Percentiles rank a stretch among this genome's conserved stretches.
Evolutionary conservation across 2,888 invertebrate genomes (phyloP).

Genomic region (Pristionchus fissidentatus): DNA sequence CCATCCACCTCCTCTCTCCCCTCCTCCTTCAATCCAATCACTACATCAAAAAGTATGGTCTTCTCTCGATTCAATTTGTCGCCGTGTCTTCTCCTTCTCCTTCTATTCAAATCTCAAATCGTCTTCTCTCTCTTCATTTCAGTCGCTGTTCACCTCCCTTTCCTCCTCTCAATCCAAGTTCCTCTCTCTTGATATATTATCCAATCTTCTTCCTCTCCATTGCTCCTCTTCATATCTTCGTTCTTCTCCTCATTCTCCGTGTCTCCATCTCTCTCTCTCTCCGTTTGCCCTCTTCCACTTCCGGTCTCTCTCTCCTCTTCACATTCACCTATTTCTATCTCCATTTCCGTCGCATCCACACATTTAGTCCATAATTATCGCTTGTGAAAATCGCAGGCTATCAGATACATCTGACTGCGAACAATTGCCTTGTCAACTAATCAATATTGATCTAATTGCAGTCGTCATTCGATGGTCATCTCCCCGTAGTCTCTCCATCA

Average conservation of each 20-base stretch:
- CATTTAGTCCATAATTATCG: background rate
- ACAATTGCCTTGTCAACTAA: too few relatives aligned
- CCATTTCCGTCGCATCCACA: too few relatives aligned
- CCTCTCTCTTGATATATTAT: conserved; percentile 4
- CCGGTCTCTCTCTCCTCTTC: background rate
- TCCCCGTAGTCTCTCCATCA: background rate
- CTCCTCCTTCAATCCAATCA: conserved; percentile 6
- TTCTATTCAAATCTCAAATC: background rate
- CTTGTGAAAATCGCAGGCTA: too few relatives aligned
- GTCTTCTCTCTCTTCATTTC: background rate
- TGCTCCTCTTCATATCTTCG: background rate
- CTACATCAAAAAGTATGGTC: conserved; percentile 16
- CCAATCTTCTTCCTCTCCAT: conserved; percentile 8
- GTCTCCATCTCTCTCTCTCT: background rate
- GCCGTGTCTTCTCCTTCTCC: background rate
- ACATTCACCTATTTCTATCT: background rate
- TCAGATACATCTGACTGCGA: too few relatives aligned
- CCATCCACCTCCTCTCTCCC: background rate
- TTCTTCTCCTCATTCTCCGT: background rate
- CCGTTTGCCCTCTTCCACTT: background rate
- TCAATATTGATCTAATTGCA: background rate
- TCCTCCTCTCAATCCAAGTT: conserved; percentile 5
- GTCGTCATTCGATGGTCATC: background rate
- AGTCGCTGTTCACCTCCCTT: background rate
- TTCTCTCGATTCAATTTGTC: conserved; percentile 25